Conservation (phyloP, 2,113 vertebrate species). For the Ptilorrhoa leucosticta region DNA sequence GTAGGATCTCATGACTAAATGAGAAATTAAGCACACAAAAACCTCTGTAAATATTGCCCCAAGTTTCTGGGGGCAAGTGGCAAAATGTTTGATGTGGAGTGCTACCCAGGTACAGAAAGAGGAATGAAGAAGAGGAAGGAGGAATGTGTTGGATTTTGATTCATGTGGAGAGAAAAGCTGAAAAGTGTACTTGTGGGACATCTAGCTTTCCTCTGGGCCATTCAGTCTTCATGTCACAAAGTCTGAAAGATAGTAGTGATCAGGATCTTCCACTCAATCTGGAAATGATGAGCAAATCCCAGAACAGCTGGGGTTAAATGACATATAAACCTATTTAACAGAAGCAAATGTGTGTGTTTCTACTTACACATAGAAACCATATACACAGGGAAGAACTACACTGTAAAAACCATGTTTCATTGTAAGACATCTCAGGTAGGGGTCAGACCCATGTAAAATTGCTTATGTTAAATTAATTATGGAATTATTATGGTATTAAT, state of each 20-base stretch:
- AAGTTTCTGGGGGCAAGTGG: background rate
- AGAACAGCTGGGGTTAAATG: background rate
- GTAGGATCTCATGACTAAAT: background rate
- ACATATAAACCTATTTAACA: background rate
- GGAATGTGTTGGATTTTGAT: background rate
- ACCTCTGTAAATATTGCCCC: background rate
- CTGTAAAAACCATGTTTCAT: background rate
- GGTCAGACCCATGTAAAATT: background rate
- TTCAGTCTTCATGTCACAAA: background rate
- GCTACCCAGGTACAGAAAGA: background rate
- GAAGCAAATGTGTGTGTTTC: background rate
- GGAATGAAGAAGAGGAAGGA: background rate
- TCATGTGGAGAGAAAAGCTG: background rate
- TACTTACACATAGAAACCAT: background rate
- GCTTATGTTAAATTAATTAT: background rate
- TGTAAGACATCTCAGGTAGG: background rate
- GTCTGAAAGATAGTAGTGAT: background rate
- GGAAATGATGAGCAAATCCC: background rate
- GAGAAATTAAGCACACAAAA: background rate
- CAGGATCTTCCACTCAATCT: background rate
- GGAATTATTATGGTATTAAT: background rate
- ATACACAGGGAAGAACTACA: background rate
- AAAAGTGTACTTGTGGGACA: background rate
- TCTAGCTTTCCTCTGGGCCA: background rate
- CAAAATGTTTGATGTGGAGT: background rate